phyloP scores from a whole-genome alignment of 2,888 invertebrate genomes.

The Carpatolechia fugitivella region DNA sequence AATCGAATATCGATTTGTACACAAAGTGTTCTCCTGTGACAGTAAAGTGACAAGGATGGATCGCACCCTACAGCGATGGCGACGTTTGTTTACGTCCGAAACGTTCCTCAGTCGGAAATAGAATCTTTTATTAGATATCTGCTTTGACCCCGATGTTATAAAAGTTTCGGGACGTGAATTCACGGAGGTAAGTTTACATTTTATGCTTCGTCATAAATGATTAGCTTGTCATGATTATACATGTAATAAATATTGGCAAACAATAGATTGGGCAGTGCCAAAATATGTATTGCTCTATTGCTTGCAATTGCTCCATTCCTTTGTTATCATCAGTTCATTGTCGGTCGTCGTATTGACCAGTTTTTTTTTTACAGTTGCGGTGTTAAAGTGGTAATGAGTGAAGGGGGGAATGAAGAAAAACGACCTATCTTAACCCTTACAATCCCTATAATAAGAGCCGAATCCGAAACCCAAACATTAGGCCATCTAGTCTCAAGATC shows the following conservation, averaged over 20 bases:
- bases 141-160: constrained; percentile 56
- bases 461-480: constrained; percentile 57
- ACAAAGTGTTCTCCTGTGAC: constrained; percentile 25
- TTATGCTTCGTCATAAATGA: constrained; percentile 27
- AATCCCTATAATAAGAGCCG: constrained; percentile 55
- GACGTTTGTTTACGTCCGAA: constrained; percentile 54
- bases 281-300: constrained; percentile 35
- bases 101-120: constrained; percentile 57
- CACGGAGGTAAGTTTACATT: constrained; percentile 60
- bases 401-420: constrained; percentile 39
- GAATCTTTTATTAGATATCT: constrained; percentile 71
- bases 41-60: constrained; percentile 41
- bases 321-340: constrained; percentile 43
- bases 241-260: constrained; percentile 61
- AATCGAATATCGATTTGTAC: constrained; percentile 15
- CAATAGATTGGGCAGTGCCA: constrained; percentile 52
- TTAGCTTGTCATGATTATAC: constrained; percentile 43
- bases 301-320: constrained; percentile 32
- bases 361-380: constrained; percentile 49
- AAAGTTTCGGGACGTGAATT: constrained; percentile 43
- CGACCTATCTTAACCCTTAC: constrained; percentile 37
- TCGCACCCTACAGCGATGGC: constrained; percentile 30
- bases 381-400: constrained; percentile 52
- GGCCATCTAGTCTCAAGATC: constrained; percentile 46
- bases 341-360: constrained; percentile 38